A percentile compares a stretch with the other conserved stretches of the same genome.
These are phyloP conservation scores for Phaethornis superciliosus DNA, from an alignment of 2,113 vertebrate species.

Conservation along the genomic window DNA sequence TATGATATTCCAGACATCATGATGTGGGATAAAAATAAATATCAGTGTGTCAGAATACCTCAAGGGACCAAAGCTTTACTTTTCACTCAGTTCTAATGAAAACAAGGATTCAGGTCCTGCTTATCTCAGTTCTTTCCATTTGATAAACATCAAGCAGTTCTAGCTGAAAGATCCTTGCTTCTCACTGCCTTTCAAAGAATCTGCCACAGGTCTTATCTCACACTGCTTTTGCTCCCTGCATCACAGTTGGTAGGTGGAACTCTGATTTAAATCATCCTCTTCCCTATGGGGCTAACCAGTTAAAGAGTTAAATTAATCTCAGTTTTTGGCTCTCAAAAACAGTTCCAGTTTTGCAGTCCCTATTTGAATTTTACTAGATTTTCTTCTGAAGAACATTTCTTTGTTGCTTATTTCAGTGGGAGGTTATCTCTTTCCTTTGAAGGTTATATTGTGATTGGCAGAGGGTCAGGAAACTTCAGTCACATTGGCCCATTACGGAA, in stretches of 20 bases:
- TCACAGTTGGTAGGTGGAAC: neutral
- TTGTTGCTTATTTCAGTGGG: slow-evolving; percentile 47
- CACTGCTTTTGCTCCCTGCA: neutral
- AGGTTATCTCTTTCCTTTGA: slow-evolving; percentile 70
- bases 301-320: slow-evolving; percentile 37
- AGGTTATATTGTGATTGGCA: slow-evolving; percentile 70
- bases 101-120: neutral
- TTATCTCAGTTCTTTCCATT: slow-evolving; percentile 40
- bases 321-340: neutral
- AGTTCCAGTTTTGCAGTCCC: neutral
- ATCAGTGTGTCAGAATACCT: neutral
- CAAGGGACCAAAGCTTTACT: neutral
- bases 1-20: neutral
- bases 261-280: neutral
- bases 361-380: slow-evolving; percentile 59
- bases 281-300: neutral
- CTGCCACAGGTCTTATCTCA: neutral
- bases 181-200: neutral
- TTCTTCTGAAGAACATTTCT: slow-evolving; percentile 57
- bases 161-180: neutral
- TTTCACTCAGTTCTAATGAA: neutral
- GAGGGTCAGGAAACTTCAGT: slow-evolving; percentile 69
- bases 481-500: slow-evolving; percentile 51
- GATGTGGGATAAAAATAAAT: neutral
- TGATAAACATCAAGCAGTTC: slow-evolving; percentile 1